Base-by-base conservation (phyloP, 2,888 invertebrate genomes). In the Diploptera punctata region DNA sequence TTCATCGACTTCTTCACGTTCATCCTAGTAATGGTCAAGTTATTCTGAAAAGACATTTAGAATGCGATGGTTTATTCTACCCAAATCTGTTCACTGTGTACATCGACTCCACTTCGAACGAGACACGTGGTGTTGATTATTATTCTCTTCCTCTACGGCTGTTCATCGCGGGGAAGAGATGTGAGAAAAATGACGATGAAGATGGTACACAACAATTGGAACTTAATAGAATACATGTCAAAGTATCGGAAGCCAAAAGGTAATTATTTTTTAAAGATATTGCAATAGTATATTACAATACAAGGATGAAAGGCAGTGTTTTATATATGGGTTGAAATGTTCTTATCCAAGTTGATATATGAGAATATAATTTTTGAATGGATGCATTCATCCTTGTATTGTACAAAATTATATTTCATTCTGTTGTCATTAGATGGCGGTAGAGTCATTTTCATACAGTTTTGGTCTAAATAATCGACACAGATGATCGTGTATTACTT, bases 71-170 rank as follows among this genome's bases (percentile, higher is more conserved):
- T 75, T 86, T 93, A 38, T 90, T 91, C 77, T 94, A 95, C 80
- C 94, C 95, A 0, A 92, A 92, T 79, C 86, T 95, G 71, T 94
- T 95, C 81, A 94, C 94, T 3, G 89, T 94, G 80, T 93, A 94
- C 82, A 91, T 95, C 74, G 95, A 95, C 81, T 95, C 95, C 43
- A 92, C 92, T 67, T 93, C 94, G 75, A 93, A 91, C 62, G 77
- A 77, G 21, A 79, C 75, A 31, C 72, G 75, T 38, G 77, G 92
- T 77, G 92, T 94, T 75, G 93, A 94, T 80, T 94, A 93, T 81
- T 93, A 93, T 80, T 93, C 94, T 79, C 82, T 94, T 71, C 93
- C 94, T 1, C 85, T 94, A 73, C 85, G 94, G 76, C 87, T 94
- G 69, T 86, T 93, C 76, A 90, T 94, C 9, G 77, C 77, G 3